Evolutionary conservation across 2,888 invertebrate genomes (phyloP), one percentile per base, ranked within the genome.

Genomic region (Synanthedon formicaeformis): DNA sequence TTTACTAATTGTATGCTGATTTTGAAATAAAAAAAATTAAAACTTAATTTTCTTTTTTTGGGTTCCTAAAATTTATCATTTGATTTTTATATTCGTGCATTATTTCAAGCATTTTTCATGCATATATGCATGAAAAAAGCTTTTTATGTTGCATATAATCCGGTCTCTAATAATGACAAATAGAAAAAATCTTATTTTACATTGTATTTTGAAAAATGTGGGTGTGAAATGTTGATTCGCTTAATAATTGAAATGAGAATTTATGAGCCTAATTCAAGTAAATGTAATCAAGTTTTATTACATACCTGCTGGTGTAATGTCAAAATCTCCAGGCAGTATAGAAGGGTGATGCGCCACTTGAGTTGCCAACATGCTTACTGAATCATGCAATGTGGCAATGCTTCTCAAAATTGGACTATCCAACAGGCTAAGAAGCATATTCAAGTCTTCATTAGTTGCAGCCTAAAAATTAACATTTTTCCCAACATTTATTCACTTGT

Each of bases 371-470:
- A 97, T 94, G 50, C 92, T 92, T 50, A 98, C 87, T 0, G 97
- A 97, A 74, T 97, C 97, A 88, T 97, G 94, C 56, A 98, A 92
- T 53, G 94, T 95, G 14, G 96, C 94, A 65, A 97, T 94, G 68
- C 95, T 95, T 58, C 94, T 91, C 66, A 98, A 93, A 53, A 97
- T 94, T 2, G 97, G 97, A 84, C 96, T 96, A 68, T 96, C 95
- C 59, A 95, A 72, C 57, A 97, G 90, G 58, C 93, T 93, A 62
- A 96, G 91, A 50, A 97, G 89, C 59, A 95, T 92, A 70, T 93
- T 93, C 53, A 97, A 83, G 72, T 96, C 96, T 71, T 95, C 93
- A 63, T 90, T 91, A 54, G 94, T 83, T 52, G 87, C 77, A 54
- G 81, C 84, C 88, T 88, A 60, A 13, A 70, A 45, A 45, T 45